phyloP scores from a whole-genome alignment of 2,113 vertebrate genomes.

The Mus spicilegus region DNA sequence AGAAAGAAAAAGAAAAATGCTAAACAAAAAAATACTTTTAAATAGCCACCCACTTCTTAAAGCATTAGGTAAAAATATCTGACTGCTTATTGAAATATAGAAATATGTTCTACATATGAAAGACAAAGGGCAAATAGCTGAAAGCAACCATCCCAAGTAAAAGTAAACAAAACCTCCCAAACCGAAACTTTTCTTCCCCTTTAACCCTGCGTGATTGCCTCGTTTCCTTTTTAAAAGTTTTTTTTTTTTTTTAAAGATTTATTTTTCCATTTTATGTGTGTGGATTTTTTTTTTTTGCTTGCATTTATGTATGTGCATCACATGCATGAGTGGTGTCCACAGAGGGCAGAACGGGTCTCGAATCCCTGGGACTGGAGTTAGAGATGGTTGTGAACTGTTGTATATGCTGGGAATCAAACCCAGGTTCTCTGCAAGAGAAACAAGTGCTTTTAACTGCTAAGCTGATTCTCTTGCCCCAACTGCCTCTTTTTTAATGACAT shows the following conservation, averaged over 20 bases:
- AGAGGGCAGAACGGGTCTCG: not conserved
- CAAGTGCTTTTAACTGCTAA: not conserved
- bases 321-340: not conserved
- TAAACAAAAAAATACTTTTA: slow-evolving; percentile 8
- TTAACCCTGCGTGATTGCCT: slow-evolving; percentile 44
- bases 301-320: not conserved
- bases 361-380: not conserved
- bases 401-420: not conserved
- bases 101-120: not conserved
- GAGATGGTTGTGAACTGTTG: not conserved
- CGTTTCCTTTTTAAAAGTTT: not conserved
- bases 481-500: not conserved
- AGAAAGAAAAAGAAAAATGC: not conserved
- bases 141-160: not conserved
- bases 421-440: not conserved
- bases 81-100: not conserved
- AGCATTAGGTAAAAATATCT: not conserved
- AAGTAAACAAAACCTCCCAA: not conserved
- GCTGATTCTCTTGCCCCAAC: not conserved
- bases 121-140: not conserved
- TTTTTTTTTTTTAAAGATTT: not conserved
- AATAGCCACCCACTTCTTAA: not conserved
- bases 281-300: not conserved
- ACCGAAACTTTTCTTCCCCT: not conserved
- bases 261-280: not conserved